These are phyloP conservation scores for Musca vetustissima DNA, from an alignment of 1,140 invertebrate genomes.

Conservation along the genomic window DNA sequence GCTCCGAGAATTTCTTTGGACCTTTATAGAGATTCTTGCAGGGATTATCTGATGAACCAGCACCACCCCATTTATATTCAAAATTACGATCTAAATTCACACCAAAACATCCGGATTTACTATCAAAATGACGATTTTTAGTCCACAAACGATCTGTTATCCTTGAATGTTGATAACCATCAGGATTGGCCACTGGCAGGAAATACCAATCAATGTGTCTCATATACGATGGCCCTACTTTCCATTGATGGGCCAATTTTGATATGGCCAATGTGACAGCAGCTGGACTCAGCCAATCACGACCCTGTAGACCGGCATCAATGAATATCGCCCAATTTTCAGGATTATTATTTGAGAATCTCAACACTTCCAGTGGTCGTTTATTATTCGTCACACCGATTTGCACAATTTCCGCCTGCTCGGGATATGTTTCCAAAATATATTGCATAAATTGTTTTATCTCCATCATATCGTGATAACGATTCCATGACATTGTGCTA, in stretches of 20 bases:
- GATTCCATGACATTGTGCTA: constrained; percentile 72
- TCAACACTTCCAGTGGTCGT: constrained; percentile 67
- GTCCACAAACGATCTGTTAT: constrained; percentile 68
- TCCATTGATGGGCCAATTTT: constrained; percentile 70
- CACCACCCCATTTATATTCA: constrained; percentile 73
- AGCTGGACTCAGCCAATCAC: constrained; percentile 86
- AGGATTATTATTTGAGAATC: constrained; percentile 66
- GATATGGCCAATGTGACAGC: constrained; percentile 76
- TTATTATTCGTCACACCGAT: constrained; percentile 74
- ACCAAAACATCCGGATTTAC: constrained; percentile 67
- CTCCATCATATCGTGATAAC: constrained; percentile 69
- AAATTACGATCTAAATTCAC: constrained; percentile 83
- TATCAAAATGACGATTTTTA: constrained; percentile 67
- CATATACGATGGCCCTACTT: constrained; percentile 59
- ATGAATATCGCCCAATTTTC: constrained; percentile 66
- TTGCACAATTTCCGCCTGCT: constrained; percentile 64
- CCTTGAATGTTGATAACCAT: constrained; percentile 71
- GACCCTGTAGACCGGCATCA: constrained; percentile 73
- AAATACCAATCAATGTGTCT: constrained; percentile 80
- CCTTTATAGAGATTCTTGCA: constrained; percentile 81
- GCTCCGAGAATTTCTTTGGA: constrained; percentile 77
- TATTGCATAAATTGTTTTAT: constrained; percentile 70
- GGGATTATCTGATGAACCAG: constrained; percentile 75
- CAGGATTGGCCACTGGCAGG: constrained; percentile 70
- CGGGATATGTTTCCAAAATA: constrained; percentile 64